A percentile compares a stretch with the other conserved stretches of the same genome.
These are phyloP conservation scores for Drosophila paucipuncta DNA, from an alignment of 2,888 invertebrate species.

Conservation along the genomic window DNA sequence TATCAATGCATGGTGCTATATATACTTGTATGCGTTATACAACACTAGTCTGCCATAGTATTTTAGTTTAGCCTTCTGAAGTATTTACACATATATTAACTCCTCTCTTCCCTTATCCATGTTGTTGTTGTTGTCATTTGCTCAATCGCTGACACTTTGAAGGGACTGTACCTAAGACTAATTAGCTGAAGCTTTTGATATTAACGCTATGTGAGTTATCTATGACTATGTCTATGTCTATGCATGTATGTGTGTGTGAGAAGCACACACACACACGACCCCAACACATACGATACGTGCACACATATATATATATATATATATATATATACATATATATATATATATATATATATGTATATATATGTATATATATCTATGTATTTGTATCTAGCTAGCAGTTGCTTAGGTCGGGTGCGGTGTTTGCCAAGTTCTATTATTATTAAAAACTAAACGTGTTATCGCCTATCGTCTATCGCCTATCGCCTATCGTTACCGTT, in stretches of 20 bases:
- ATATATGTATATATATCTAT: slow-evolving; percentile 5
- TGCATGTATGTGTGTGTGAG: slow-evolving; percentile 36
- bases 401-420: slow-evolving; percentile 65
- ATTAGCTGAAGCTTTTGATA: slow-evolving; percentile 68
- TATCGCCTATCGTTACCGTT: slow-evolving; percentile 35
- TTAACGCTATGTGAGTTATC: slow-evolving; percentile 68
- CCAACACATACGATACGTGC: slow-evolving; percentile 21
- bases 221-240: slow-evolving; percentile 24
- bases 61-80: slow-evolving; percentile 58
- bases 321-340: background rate
- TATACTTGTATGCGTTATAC: slow-evolving; percentile 61
- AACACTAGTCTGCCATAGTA: slow-evolving; percentile 68
- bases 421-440: slow-evolving; percentile 59
- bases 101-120: background rate
- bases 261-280: slow-evolving; percentile 42
- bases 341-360: slow-evolving; percentile 1
- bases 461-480: slow-evolving; percentile 40
- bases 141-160: slow-evolving; percentile 14
- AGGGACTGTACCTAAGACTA: slow-evolving; percentile 37
- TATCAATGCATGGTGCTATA: slow-evolving; percentile 46
- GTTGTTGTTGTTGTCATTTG: background rate
- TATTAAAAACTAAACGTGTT: slow-evolving; percentile 44
- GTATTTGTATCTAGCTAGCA: slow-evolving; percentile 42
- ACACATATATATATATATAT: slow-evolving; percentile 12
- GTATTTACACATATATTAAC: slow-evolving; percentile 66